phyloP scores from a whole-genome alignment of 2,888 invertebrate species.

The Adelognathus sp. region DNA sequence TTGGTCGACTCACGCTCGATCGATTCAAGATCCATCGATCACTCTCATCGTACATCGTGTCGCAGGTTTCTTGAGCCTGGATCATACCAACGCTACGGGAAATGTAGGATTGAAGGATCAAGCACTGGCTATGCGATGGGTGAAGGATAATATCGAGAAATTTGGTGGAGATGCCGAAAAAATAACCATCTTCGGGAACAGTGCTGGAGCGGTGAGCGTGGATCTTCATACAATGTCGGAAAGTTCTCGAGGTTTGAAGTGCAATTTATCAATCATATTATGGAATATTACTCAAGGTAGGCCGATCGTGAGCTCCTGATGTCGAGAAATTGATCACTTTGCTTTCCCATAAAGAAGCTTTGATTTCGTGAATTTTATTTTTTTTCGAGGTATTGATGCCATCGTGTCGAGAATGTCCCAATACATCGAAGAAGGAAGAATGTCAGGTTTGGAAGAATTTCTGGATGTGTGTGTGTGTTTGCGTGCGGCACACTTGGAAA shows the following conservation, averaged over 20 bases:
- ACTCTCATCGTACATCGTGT: background rate
- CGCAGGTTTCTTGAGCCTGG: slow-evolving; percentile 64
- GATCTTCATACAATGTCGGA: slow-evolving; percentile 64
- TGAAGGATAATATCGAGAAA: slow-evolving; percentile 81
- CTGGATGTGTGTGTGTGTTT: too few relatives aligned
- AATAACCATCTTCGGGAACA: slow-evolving; percentile 83
- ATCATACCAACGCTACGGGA: slow-evolving; percentile 65
- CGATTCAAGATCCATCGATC: background rate
- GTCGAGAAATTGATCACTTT: too few relatives aligned
- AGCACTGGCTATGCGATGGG: slow-evolving; percentile 82
- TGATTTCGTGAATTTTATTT: too few relatives aligned
- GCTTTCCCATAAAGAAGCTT: too few relatives aligned
- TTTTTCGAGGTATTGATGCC: too few relatives aligned
- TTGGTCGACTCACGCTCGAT: background rate
- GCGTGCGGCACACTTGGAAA: too few relatives aligned
- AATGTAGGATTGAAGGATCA: slow-evolving; percentile 80
- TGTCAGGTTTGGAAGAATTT: too few relatives aligned
- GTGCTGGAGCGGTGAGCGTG: slow-evolving; percentile 81
- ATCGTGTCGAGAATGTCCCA: too few relatives aligned
- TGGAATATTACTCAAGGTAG: background rate
- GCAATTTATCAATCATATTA: background rate
- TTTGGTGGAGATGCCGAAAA: slow-evolving; percentile 82
- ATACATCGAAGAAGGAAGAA: too few relatives aligned
- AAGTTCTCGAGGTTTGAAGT: slow-evolving; percentile 59
- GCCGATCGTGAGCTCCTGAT: too few relatives aligned